Conservation (phyloP, 2,113 vertebrate genomes). For the Rhabdornis inornatus region DNA sequence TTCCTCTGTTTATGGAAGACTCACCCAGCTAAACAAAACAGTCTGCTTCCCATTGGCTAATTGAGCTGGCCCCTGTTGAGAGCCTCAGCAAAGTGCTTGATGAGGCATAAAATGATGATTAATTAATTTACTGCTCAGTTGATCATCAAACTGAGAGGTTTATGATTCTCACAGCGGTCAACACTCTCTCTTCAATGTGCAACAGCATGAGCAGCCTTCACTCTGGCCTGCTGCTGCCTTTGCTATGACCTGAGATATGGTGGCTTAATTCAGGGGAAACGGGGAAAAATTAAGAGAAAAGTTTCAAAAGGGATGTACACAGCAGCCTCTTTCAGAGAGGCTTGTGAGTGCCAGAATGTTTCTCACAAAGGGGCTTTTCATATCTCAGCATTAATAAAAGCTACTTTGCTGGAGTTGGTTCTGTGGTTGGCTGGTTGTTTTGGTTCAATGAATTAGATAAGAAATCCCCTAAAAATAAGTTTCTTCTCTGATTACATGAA, state of each 20-base stretch:
- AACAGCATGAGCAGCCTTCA: conserved; percentile 71
- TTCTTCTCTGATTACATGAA: neutral
- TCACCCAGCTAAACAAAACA: conserved; percentile 92
- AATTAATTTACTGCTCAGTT: conserved; percentile 99
- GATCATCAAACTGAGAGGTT: conserved; percentile 95
- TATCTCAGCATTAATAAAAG: conserved; percentile 45
- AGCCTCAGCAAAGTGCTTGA: conserved; percentile 91
- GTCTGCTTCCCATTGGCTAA: conserved; percentile 88
- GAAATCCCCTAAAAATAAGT: neutral
- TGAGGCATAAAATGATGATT: conserved; percentile 99
- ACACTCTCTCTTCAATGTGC: conserved; percentile 71
- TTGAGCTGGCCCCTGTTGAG: conserved; percentile 82
- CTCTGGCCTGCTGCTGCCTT: conserved; percentile 79
- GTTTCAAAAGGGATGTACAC: conserved; percentile 28
- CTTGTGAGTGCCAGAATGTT: neutral
- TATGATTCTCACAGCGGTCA: conserved; percentile 96
- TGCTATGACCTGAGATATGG: conserved; percentile 82
- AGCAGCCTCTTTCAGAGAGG: neutral
- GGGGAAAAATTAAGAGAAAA: neutral
- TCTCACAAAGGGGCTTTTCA: conserved; percentile 13
- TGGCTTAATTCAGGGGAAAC: conserved; percentile 48
- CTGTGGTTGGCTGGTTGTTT: neutral
- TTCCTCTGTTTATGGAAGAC: conserved; percentile 84
- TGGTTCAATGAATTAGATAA: neutral
- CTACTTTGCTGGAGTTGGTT: neutral